A percentile compares a stretch with the other conserved stretches of the same genome.
Conservation (phyloP, 2,888 invertebrate genomes). For the Chrysotoxum bicinctum region DNA sequence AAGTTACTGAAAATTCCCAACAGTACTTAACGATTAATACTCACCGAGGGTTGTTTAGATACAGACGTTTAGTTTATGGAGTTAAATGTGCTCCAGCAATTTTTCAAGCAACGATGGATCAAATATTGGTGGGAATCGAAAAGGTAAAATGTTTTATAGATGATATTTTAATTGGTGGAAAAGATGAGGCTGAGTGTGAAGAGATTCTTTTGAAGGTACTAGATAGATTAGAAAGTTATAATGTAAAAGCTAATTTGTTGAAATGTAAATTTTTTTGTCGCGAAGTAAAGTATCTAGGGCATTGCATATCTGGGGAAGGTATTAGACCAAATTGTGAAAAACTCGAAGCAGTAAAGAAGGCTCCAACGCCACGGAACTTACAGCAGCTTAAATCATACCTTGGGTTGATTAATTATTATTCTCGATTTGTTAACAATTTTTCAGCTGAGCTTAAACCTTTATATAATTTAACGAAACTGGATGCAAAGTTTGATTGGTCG, state of each 20-base stretch:
- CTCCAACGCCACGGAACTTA: slow-evolving; percentile 8
- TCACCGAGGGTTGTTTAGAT: slow-evolving; percentile 1
- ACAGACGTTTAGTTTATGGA: background rate
- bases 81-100: background rate
- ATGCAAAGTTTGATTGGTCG: background rate
- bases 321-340: background rate
- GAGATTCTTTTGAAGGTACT: background rate
- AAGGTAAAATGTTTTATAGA: background rate
- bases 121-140: background rate
- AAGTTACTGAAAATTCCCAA: slow-evolving; percentile 9
- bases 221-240: background rate
- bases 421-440: background rate
- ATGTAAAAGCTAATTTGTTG: background rate
- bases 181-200: slow-evolving; percentile 6
- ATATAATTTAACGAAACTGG: background rate
- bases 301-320: background rate
- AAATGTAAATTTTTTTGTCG: slow-evolving; percentile 8
- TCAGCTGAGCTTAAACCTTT: slow-evolving; percentile 1
- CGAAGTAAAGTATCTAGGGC: background rate
- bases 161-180: background rate
- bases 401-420: background rate
- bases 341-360: background rate
- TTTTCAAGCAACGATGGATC: slow-evolving; percentile 6
- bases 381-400: slow-evolving; percentile 10
- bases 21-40: background rate